A percentile compares a stretch with the other conserved stretches of the same genome.
These are phyloP conservation scores for Drosophila merina DNA, from an alignment of 2,888 invertebrate species.

Conservation along the genomic window DNA sequence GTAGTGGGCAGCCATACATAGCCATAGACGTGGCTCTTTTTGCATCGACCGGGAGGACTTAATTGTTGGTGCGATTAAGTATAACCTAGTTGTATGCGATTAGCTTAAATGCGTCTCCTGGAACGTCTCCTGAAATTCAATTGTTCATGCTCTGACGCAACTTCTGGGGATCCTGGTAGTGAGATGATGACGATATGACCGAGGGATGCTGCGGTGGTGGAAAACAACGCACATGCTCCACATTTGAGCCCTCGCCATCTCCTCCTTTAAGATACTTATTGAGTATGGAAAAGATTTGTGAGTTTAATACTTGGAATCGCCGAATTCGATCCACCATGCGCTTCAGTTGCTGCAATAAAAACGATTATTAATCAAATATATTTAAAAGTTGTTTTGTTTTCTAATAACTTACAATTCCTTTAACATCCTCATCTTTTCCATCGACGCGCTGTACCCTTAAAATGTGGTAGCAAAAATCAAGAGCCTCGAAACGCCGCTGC, in stretches of 20 bases:
- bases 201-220: constrained; percentile 95
- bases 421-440: constrained; percentile 96
- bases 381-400: background rate
- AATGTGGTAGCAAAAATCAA: constrained; percentile 99
- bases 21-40: constrained; percentile 11
- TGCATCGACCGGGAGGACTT: constrained; percentile 11
- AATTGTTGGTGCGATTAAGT: constrained; percentile 50
- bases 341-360: constrained; percentile 90
- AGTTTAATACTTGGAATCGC: constrained; percentile 98
- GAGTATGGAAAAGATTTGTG: constrained; percentile 97
- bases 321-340: constrained; percentile 99
- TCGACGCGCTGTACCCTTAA: constrained; percentile 97
- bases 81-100: constrained; percentile 45
- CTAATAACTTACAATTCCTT: constrained; percentile 93
- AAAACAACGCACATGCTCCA: constrained; percentile 98
- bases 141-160: constrained; percentile 84
- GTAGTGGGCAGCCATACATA: constrained; percentile 4
- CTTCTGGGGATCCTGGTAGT: constrained; percentile 87
- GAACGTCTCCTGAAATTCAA: constrained; percentile 45
- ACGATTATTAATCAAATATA: background rate
- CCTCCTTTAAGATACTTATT: constrained; percentile 96
- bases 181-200: constrained; percentile 85
- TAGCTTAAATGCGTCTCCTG: constrained; percentile 54
- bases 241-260: constrained; percentile 92
- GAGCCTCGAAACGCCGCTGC: constrained; percentile 97